Evolutionary conservation across 2,113 vertebrate genomes (phyloP).

Genomic region (Oreochromis aureus): DNA sequence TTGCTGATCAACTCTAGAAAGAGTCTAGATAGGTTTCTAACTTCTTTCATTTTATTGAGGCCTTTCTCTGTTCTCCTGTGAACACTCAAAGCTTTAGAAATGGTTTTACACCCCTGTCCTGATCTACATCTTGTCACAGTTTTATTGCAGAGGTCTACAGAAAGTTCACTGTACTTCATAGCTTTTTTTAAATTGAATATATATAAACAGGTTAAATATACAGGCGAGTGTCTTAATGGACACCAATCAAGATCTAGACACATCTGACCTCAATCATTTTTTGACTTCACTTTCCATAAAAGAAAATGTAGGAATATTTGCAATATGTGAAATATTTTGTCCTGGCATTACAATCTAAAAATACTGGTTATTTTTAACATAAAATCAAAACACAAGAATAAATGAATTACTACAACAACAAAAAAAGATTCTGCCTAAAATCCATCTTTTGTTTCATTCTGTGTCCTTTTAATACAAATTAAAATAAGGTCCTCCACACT

Average conservation of each 20-base stretch:
- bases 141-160: not conserved
- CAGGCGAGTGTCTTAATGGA: not conserved
- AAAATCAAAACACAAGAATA: rapidly evolving
- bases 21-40: not conserved
- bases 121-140: not conserved
- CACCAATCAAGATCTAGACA: not conserved
- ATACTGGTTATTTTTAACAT: not conserved
- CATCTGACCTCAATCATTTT: not conserved
- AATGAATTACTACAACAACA: not conserved
- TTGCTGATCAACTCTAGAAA: not conserved
- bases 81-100: not conserved
- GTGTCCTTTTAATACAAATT: not conserved
- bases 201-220: not conserved
- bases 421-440: not conserved
- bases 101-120: not conserved
- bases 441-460: not conserved
- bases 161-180: not conserved
- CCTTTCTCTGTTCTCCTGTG: not conserved
- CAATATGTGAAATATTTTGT: not conserved
- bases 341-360: rapidly evolving
- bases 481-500: not conserved
- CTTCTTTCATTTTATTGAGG: not conserved
- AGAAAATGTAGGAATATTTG: not conserved
- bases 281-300: not conserved
- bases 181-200: not conserved